Evolutionary conservation across 1,140 invertebrate species (phyloP).

Genomic region (Yoshiicerus persimilis): DNA sequence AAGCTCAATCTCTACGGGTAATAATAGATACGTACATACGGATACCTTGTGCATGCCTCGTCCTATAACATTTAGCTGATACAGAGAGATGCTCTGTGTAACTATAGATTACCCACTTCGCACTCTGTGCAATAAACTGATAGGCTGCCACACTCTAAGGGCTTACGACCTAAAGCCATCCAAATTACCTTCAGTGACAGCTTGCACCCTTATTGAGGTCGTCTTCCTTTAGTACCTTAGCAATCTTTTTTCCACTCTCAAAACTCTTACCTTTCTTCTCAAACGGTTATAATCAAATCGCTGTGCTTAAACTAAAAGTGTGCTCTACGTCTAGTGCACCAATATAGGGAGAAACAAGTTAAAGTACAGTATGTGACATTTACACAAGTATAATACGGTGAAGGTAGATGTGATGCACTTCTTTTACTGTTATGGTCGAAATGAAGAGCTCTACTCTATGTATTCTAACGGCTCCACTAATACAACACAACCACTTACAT

Average conservation of each 20-base stretch:
- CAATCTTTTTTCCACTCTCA: background rate
- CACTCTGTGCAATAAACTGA: constrained; percentile 25
- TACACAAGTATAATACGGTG: background rate
- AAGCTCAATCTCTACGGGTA: background rate
- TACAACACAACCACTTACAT: background rate
- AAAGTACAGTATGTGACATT: no score
- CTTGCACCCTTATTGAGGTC: constrained; percentile 33
- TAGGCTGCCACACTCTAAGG: background rate
- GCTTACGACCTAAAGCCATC: constrained; percentile 5
- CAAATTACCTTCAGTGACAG: constrained; percentile 40
- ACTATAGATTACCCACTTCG: constrained; percentile 25
- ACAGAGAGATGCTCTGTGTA: background rate
- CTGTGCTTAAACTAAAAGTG: background rate
- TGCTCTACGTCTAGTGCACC: no score
- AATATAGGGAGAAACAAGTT: no score
- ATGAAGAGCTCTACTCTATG: background rate
- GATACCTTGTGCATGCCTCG: background rate
- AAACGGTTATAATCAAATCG: background rate
- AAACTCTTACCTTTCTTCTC: background rate
- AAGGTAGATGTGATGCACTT: background rate
- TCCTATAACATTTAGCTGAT: background rate
- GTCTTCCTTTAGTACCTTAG: constrained; percentile 30
- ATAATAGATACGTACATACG: background rate
- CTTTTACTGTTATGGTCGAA: background rate
- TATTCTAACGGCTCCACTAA: background rate